These are phyloP conservation scores for Campopleginae sp. DNA, from an alignment of 2,888 invertebrate genomes.

Conservation along the genomic window DNA sequence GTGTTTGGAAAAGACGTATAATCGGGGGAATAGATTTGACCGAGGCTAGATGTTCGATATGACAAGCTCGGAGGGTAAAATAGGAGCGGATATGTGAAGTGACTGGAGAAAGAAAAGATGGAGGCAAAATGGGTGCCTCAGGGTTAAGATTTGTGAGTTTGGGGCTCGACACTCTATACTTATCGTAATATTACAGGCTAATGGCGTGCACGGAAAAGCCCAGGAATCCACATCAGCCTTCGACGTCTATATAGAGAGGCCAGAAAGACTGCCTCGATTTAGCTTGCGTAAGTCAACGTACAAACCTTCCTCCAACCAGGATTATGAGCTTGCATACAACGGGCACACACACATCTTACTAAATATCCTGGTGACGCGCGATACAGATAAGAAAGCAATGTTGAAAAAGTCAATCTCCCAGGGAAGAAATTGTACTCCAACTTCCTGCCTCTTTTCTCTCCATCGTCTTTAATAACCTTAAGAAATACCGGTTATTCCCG, in stretches of 20 bases:
- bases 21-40: conserved; percentile 29
- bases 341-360: not conserved
- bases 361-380: not conserved
- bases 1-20: not conserved
- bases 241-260: not conserved
- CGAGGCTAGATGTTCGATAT: conserved; percentile 16
- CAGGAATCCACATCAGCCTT: conserved; percentile 18
- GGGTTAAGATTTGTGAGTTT: conserved; percentile 56
- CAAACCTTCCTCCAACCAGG: conserved; percentile 9
- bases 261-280: conserved; percentile 19
- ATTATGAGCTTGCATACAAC: conserved; percentile 46
- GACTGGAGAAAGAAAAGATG: conserved; percentile 8
- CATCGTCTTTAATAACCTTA: conserved; percentile 10
- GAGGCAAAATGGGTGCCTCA: conserved; percentile 25
- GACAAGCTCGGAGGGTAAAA: conserved; percentile 26
- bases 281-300: conserved; percentile 42
- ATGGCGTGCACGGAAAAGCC: conserved; percentile 54
- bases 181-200: conserved; percentile 60
- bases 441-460: not conserved
- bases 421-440: not conserved
- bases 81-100: conserved; percentile 14
- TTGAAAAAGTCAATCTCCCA: conserved; percentile 50
- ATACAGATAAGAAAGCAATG: conserved; percentile 45
- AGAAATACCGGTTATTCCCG: conserved; percentile 12
- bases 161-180: conserved; percentile 49